phyloP scores from a whole-genome alignment of 2,888 invertebrate genomes.

The Xanthia togata region DNA sequence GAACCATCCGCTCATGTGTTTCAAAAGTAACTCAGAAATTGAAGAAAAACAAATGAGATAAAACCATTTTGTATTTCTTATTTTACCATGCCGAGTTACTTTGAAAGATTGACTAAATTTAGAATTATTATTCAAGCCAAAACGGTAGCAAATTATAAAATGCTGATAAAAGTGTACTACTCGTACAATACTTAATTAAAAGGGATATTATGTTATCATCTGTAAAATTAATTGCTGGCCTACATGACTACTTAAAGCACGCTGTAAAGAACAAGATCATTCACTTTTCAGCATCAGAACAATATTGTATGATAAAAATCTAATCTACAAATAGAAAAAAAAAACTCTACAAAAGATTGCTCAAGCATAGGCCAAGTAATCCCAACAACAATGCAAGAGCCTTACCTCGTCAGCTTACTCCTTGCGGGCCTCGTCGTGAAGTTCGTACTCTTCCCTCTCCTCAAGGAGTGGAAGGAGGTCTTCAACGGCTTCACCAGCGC shows the following conservation, averaged over 20 bases:
- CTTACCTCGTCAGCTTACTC: conserved; percentile 86
- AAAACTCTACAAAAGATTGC: conserved; percentile 5
- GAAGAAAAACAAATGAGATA: not conserved
- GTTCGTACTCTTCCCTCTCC: conserved; percentile 80
- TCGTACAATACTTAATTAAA: not conserved
- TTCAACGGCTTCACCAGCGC: conserved; percentile 82
- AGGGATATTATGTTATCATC: not conserved
- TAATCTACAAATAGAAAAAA: conserved; percentile 7
- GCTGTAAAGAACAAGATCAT: not conserved
- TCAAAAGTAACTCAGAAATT: not conserved
- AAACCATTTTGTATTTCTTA: too few relatives aligned
- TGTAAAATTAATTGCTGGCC: not conserved
- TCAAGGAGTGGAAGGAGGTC: conserved; percentile 84
- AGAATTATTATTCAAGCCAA: not conserved
- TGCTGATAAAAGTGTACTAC: not conserved
- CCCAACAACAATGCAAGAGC: not conserved
- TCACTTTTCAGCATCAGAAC: not conserved
- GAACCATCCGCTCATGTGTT: not conserved
- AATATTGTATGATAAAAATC: not conserved
- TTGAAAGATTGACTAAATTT: not conserved
- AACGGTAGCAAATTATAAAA: conserved; percentile 9
- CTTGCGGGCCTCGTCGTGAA: conserved; percentile 79
- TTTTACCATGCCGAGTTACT: too few relatives aligned
- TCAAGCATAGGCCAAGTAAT: conserved; percentile 14
- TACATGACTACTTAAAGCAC: not conserved